phyloP scores from a whole-genome alignment of 2,797 vertebrate species.

The Helicolenus hilgendorfi region DNA sequence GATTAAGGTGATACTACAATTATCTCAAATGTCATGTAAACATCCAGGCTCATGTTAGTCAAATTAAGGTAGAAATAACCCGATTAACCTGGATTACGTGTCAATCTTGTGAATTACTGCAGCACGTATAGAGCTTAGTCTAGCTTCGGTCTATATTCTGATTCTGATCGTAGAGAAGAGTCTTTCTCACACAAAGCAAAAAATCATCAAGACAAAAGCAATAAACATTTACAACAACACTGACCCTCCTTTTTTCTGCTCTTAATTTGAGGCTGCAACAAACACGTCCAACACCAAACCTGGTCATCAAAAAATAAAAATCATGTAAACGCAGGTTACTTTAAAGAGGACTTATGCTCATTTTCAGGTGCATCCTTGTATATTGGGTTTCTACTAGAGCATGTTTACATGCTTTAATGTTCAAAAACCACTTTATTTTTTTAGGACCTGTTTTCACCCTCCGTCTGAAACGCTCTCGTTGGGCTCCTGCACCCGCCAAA shows the following conservation, averaged over 20 bases:
- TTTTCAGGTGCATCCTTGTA: background rate
- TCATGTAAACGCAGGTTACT: background rate
- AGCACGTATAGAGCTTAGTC: background rate
- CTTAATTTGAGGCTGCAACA: slow-evolving; percentile 1
- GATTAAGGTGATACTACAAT: slow-evolving; percentile 62
- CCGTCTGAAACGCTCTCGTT: no score
- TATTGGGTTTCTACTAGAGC: background rate
- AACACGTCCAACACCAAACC: background rate
- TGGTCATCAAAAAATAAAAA: background rate
- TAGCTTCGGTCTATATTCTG: background rate
- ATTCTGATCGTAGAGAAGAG: background rate
- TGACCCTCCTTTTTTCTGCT: background rate
- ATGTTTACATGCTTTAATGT: background rate
- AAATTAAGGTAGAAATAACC: slow-evolving; percentile 58
- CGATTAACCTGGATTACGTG: slow-evolving; percentile 58
- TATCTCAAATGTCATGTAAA: slow-evolving; percentile 57
- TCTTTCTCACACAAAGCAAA: background rate
- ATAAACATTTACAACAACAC: background rate
- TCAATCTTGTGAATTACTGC: slow-evolving; percentile 37
- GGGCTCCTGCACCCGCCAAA: no score
- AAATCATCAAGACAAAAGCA: background rate
- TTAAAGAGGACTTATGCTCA: background rate
- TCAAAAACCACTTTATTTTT: background rate
- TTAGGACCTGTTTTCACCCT: background rate
- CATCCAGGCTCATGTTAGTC: slow-evolving; percentile 56